Percentiles rank a stretch among this genome's conserved stretches.
Evolutionary conservation across 2,888 invertebrate genomes (phyloP).

Genomic region (Micoletzkya japonica): DNA sequence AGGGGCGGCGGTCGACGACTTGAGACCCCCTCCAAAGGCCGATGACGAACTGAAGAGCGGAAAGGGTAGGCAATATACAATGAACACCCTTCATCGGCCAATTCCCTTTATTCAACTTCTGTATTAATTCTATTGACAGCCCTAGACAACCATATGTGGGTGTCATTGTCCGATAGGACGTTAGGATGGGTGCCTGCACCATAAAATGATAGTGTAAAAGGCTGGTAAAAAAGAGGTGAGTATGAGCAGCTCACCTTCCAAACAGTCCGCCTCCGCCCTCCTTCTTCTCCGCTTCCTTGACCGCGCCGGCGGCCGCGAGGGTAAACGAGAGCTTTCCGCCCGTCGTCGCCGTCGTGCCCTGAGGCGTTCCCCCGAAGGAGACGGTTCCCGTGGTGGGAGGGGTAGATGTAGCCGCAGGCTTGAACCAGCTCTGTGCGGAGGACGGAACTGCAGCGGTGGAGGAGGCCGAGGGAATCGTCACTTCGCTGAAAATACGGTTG

Average conservation of each 20-base stretch:
- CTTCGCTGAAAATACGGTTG: not conserved
- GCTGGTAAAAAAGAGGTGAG: too few species aligned
- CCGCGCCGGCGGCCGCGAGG: constrained; percentile 8
- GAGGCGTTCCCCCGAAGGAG: too few species aligned
- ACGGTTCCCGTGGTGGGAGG: not conserved
- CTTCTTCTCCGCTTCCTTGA: constrained; percentile 13
- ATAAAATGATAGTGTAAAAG: too few species aligned
- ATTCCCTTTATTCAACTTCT: too few species aligned
- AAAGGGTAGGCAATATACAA: too few species aligned
- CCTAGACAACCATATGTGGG: too few species aligned
- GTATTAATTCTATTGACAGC: too few species aligned
- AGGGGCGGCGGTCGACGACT: not conserved
- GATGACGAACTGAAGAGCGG: not conserved
- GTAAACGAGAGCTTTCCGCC: constrained; percentile 23
- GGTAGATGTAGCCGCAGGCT: not conserved
- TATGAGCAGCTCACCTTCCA: too few species aligned
- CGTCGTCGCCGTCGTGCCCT: constrained; percentile 1
- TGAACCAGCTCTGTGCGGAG: not conserved
- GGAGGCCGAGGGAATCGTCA: not conserved
- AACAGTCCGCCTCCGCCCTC: too few species aligned
- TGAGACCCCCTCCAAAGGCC: constrained; percentile 19
- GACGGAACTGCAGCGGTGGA: not conserved
- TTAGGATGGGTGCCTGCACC: too few species aligned
- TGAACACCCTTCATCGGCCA: too few species aligned
- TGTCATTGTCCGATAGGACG: too few species aligned